phyloP scores from a whole-genome alignment of 1,140 invertebrate genomes.

The Cryptotermes secundus region DNA sequence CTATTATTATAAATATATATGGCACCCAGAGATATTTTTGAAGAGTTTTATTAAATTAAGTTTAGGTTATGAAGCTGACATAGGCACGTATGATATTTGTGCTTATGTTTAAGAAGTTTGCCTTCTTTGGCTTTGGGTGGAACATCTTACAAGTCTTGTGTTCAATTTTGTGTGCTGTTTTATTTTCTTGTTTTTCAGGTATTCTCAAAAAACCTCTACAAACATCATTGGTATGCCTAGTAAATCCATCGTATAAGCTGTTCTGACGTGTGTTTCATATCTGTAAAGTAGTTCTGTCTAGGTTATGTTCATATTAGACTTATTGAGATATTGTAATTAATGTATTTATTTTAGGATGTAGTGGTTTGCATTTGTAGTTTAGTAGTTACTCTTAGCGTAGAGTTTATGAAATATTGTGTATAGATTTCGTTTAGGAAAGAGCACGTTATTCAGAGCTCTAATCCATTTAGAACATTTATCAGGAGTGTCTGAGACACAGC shows the following conservation, averaged over 20 bases:
- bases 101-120: too few relatives aligned
- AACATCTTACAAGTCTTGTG: not conserved
- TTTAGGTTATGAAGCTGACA: too few relatives aligned
- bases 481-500: not conserved
- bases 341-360: not conserved
- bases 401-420: not conserved
- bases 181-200: conserved; percentile 6
- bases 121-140: not conserved
- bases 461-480: conserved; percentile 6
- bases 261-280: not conserved
- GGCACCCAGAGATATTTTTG: too few relatives aligned
- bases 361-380: not conserved
- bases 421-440: not conserved
- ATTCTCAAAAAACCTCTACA: not conserved
- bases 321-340: not conserved
- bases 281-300: not conserved
- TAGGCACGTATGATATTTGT: too few relatives aligned
- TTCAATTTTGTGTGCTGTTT: not conserved
- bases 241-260: not conserved
- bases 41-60: too few relatives aligned
- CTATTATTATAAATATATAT: too few relatives aligned
- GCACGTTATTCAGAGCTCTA: not conserved
- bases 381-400: not conserved
- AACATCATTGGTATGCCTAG: conserved; percentile 5
- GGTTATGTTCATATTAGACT: not conserved